Evolutionary conservation across 2,888 invertebrate genomes (phyloP).

Genomic region (Cryptus viduatorius): DNA sequence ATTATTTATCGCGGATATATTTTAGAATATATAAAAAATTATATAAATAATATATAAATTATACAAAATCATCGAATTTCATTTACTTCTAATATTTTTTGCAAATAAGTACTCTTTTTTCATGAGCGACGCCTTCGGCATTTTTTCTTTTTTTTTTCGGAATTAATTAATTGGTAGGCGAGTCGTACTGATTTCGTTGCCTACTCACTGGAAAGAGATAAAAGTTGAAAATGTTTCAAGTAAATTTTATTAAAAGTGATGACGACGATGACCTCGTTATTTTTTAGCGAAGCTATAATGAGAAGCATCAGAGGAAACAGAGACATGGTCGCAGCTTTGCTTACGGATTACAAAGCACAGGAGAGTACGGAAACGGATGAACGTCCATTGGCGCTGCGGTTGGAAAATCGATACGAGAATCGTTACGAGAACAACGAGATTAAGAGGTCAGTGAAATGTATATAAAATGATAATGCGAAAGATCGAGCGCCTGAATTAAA

Average conservation of each 20-base stretch:
- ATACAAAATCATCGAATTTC: too few species aligned
- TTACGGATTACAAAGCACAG: constrained; percentile 90
- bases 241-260: background rate
- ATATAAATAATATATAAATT: too few species aligned
- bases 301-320: constrained; percentile 89
- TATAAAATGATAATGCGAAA: constrained; percentile 9
- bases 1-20: too few species aligned
- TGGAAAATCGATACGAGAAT: constrained; percentile 73
- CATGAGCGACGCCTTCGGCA: too few species aligned
- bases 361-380: constrained; percentile 87
- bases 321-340: constrained; percentile 89
- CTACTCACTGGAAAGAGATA: constrained; percentile 5
- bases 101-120: too few species aligned
- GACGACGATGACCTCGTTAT: constrained; percentile 5
- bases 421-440: constrained; percentile 80
- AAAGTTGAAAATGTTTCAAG: background rate
- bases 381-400: constrained; percentile 84
- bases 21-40: too few species aligned
- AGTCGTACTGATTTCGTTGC: constrained; percentile 7
- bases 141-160: background rate
- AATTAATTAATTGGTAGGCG: background rate
- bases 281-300: constrained; percentile 88
- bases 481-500: constrained; percentile 16
- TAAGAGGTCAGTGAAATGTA: constrained; percentile 78
- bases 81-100: too few species aligned